Base-by-base conservation (phyloP, 2,113 vertebrate species). In the Phoenicopterus ruber region DNA sequence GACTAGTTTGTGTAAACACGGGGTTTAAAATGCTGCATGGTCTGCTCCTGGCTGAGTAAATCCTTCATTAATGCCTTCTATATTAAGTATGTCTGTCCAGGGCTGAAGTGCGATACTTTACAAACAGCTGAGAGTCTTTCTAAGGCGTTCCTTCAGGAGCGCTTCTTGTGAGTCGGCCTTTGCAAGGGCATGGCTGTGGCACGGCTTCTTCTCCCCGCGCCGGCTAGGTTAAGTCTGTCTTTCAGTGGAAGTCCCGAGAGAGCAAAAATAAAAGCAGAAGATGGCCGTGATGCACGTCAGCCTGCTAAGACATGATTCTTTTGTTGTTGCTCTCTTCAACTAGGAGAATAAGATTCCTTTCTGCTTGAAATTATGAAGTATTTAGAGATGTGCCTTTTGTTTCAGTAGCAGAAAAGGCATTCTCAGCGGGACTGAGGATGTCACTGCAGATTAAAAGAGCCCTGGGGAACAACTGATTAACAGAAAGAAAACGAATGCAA, bases 51-150 rank as follows among this genome's bases (percentile, higher is more conserved):
- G 40, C 62, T 91, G 63, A 92, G 44, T 83, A 93, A 95, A 95
- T 95, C 80, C 58, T 94, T 92, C 62, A 19, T 95, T 91, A 94
- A 95, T 92, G 32, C 74, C 29, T 50, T 69, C 88, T 95, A 55
- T 94, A 93, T 93, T 83, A 82, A 94, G 78, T 79, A 31, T 25
- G 70, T 86, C 91, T 96, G 49, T 59, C 38, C 4, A 22, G 44
- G 42, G 19, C 86, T 91, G 70, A 66, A 95, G 91, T 72, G 46
- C 0, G 4, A 50, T 58, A 89, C 92, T 71, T 69, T 80, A 42
- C 87, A 67, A 70, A 92, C 81, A 86, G 87, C 96, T 96, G 93
- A 92, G 65, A 82, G 44, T 36, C 82, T 83, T 74, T 90, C 88
- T 82, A 25, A 32, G 29, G 28, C 93, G 65, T 84, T 80, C 67